Conservation (phyloP, 2,797 vertebrate genomes). For the Luscinia luscinia region DNA sequence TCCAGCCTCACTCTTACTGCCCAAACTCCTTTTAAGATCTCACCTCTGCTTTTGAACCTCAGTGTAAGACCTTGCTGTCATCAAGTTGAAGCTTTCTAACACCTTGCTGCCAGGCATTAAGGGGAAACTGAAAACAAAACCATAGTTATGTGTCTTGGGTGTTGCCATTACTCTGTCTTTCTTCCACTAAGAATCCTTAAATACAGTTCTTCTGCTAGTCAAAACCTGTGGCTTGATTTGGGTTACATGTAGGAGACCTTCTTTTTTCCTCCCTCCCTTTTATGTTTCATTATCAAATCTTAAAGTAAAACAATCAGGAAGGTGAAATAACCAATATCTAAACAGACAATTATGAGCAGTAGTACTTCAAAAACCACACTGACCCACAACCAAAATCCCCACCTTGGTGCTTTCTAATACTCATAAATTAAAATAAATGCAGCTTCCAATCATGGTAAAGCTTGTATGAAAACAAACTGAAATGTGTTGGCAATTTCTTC, state of each 20-base stretch:
- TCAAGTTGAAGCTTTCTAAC: neutral
- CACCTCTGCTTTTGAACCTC: neutral
- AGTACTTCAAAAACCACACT: neutral
- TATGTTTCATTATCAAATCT: neutral
- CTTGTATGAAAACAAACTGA: neutral
- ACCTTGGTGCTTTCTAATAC: neutral
- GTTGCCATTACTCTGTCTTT: neutral
- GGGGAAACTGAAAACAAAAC: neutral
- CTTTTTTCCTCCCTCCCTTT: accelerated
- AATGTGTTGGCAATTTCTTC: neutral
- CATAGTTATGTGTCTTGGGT: neutral
- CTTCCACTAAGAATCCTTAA: neutral
- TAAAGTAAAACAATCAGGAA: neutral
- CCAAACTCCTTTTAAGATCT: neutral
- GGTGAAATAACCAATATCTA: neutral
- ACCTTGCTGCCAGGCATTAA: neutral
- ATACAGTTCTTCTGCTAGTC: neutral
- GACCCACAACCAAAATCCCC: neutral
- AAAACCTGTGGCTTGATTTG: neutral
- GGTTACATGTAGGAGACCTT: neutral
- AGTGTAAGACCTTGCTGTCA: neutral
- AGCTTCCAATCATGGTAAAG: neutral
- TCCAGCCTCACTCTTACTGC: neutral
- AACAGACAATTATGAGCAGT: neutral
- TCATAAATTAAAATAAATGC: neutral